Evolutionary conservation across 2,888 invertebrate genomes (phyloP), one percentile per base, ranked within the genome.

Genomic region (Desoria tigrina): DNA sequence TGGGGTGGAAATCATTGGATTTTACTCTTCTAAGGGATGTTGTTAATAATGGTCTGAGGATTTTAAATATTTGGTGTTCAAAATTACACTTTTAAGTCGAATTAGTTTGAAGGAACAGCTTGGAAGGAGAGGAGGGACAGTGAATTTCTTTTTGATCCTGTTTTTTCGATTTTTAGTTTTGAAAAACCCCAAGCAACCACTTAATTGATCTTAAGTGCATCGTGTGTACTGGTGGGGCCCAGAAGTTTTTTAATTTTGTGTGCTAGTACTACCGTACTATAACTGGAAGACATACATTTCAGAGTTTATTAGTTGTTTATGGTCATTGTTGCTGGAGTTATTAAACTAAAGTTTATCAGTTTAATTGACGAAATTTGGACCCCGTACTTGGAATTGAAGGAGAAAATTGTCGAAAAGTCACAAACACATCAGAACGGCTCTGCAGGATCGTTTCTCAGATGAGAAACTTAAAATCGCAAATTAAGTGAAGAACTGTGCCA

Each of bases 1-100:
- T 65, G 59, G 68, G 63, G 53, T 68, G 65, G 42, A 58, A 65
- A 65, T 32, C 61, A 32, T 58, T 56, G 23, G 23, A 28, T 56
- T 65, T 63, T 65, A 59, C 55, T 64, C 59, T 58, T 37, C 53
- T 39, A 53, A 62, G 61, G 65, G 54, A 64, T 65, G 55, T 42
- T 37, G 60, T 45, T 45, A 45, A 55, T 59, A 18, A 28, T 32
- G 58, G 56, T 23, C 39, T 57, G 21, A 16, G 42, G 39, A 9
- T 6, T 18, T 57, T 57, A 23, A 57, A 55, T 55, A 32, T 21
- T 55, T 55, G 32, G 28, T 32, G 27, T 11, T 23, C 42, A 18
- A n/a, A 45, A 42, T 28, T 26, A 27, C n/a, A 26, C 14, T 26
- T 58, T 42, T 4, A 42, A 42, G 24, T 45, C 32, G 58, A 58